Base-by-base conservation (phyloP, 92 coral and sea anemone genomes). In the Epizoanthus fatuus region DNA sequence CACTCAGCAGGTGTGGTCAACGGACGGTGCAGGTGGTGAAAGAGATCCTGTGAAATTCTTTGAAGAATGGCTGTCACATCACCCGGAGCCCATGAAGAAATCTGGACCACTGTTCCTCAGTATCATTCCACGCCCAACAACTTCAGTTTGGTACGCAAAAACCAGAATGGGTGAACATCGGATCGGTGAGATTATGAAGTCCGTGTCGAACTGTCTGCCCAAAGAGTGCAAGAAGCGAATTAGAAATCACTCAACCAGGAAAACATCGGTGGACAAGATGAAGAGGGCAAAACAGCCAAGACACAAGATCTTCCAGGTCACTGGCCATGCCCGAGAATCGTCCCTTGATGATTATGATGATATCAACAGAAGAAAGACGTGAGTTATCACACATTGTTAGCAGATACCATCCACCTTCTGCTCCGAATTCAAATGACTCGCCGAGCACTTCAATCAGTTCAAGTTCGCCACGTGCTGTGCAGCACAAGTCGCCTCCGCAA, bases 1-100 rank as follows among this genome's bases (percentile, higher is more conserved):
- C 58, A 81, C 89, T 6, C 92, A 84, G 74, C 69, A 62, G 32
- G 85, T 92, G 95, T 85, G 60, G 72, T 62, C 74, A 9, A 84
- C 90, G 1, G 88, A 91, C 71, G 87, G 92, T n/a, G n/a, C n/a
- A n/a, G n/a, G n/a, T 13, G 84, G 95, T 10, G 82, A 84, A 55
- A 57, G 85, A 56, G 95, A 80, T 59, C 90, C 87, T 3, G 87
- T 91, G 0, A 70, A 62, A 29, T 56, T 91, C 14, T 91, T 87
- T 37, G 80, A 90, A 47, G 65, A 55, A 35, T 90, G 88, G 80
- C 64, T 85, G 7, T 49, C 75, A 1, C 59, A 63, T 13, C 78
- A 90, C 25, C 86, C 86, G 1, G 73, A 71, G 16, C 78, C 37
- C 7, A 69, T 81, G 84, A 79, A 79, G 70, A 78, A 87, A 14